Evolutionary conservation across 2,888 invertebrate genomes (phyloP).

Genomic region (Encarsia formosa): DNA sequence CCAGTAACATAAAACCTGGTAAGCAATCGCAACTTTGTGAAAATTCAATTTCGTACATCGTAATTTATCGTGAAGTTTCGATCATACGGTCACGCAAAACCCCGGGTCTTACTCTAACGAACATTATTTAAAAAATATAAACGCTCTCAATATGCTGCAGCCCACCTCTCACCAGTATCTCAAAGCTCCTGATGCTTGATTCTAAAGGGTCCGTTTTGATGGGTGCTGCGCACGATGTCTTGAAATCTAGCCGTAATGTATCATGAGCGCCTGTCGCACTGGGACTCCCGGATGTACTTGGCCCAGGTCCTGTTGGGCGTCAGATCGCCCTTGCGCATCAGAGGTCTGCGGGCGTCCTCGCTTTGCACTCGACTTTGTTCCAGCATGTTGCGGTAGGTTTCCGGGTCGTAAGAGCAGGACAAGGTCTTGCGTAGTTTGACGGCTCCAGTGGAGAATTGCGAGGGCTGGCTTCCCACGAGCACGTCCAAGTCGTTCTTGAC

Average conservation of each 20-base stretch:
- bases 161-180: too few species aligned
- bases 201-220: not conserved
- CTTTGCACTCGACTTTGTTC: slow-evolving; percentile 54
- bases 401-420: slow-evolving; percentile 62
- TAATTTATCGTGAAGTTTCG: too few species aligned
- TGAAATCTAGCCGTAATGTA: slow-evolving; percentile 31
- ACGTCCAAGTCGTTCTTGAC: slow-evolving; percentile 63
- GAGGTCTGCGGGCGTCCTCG: slow-evolving; percentile 55
- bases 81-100: too few species aligned
- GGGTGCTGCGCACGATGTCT: slow-evolving; percentile 29
- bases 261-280: slow-evolving; percentile 54
- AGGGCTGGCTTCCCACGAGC: slow-evolving; percentile 63
- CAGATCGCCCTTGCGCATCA: slow-evolving; percentile 56
- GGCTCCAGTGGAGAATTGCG: slow-evolving; percentile 61
- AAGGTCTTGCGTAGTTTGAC: slow-evolving; percentile 64
- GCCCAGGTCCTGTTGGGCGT: slow-evolving; percentile 68
- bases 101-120: too few species aligned
- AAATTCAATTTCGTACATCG: too few species aligned
- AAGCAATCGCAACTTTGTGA: too few species aligned
- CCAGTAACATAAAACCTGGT: too few species aligned
- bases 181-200: not conserved
- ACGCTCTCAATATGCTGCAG: too few species aligned
- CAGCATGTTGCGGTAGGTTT: slow-evolving; percentile 44
- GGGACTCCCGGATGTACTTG: slow-evolving; percentile 66
- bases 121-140: too few species aligned